phyloP scores from a whole-genome alignment of 2,113 vertebrate genomes.

The Tachycineta bicolor region DNA sequence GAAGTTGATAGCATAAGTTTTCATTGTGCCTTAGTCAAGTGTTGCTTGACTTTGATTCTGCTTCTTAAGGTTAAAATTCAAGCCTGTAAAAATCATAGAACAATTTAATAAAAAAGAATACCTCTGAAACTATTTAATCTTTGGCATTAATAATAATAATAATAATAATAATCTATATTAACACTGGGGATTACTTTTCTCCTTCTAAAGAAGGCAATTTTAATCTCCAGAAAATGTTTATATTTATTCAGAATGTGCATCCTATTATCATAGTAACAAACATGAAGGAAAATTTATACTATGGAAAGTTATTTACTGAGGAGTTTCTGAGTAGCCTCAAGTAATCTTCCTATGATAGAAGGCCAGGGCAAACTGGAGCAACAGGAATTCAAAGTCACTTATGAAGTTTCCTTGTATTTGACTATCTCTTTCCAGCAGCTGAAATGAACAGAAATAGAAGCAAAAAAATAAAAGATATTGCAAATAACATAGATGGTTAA shows the following conservation, averaged over 20 bases:
- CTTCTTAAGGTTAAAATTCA: neutral
- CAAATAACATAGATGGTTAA: neutral
- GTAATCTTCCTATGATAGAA: neutral
- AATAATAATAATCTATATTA: neutral
- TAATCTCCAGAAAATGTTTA: neutral
- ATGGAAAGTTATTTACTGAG: neutral
- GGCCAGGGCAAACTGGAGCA: neutral
- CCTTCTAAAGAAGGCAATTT: neutral
- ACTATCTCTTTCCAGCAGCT: neutral
- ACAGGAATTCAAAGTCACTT: neutral
- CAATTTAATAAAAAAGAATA: neutral
- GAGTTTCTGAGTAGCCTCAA: neutral
- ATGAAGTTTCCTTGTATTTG: neutral
- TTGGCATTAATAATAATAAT: neutral
- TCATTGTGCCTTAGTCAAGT: neutral
- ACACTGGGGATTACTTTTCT: neutral
- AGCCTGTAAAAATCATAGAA: neutral
- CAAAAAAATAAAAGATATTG: neutral
- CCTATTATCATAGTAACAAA: neutral
- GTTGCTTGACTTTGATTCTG: neutral
- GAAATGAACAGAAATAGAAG: neutral
- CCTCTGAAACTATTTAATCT: neutral
- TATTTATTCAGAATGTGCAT: neutral
- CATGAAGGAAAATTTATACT: neutral
- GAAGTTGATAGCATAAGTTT: neutral